Evolutionary conservation across 2,797 vertebrate genomes (phyloP).

Genomic region (Etheostoma nigrum): DNA sequence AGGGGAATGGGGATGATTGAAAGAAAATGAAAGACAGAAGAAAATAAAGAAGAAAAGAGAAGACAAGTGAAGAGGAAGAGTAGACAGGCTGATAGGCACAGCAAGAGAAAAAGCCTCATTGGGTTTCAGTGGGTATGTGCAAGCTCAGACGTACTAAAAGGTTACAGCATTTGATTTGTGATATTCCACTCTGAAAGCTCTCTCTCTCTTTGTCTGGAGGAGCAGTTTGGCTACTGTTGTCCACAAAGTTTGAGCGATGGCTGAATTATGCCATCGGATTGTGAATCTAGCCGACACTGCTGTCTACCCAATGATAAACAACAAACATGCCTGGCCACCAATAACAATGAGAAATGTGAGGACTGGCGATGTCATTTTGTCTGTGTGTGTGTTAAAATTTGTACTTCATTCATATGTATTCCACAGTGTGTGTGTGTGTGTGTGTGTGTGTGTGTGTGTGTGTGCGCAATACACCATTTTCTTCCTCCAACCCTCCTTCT

Average conservation of each 20-base stretch:
- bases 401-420: slow-evolving; percentile 60
- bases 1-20: slow-evolving; percentile 31
- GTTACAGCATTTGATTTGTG: slow-evolving; percentile 85
- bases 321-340: slow-evolving; percentile 75
- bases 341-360: slow-evolving; percentile 79
- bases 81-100: slow-evolving; percentile 37
- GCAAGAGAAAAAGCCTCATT: slow-evolving; percentile 69
- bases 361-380: background rate
- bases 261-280: slow-evolving; percentile 78
- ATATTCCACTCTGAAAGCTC: slow-evolving; percentile 74
- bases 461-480: slow-evolving; percentile 24
- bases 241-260: slow-evolving; percentile 84
- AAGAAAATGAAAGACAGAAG: slow-evolving; percentile 30
- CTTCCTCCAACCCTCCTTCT: slow-evolving; percentile 25
- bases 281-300: slow-evolving; percentile 76
- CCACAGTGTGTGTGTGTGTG: slow-evolving; percentile 2
- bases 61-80: slow-evolving; percentile 38
- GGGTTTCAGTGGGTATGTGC: slow-evolving; percentile 78
- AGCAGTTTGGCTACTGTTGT: slow-evolving; percentile 80
- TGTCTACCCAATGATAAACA: slow-evolving; percentile 82
- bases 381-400: slow-evolving; percentile 27
- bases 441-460: background rate
- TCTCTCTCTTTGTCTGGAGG: slow-evolving; percentile 54
- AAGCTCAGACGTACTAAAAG: slow-evolving; percentile 79
- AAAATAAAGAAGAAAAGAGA: slow-evolving; percentile 25